These are phyloP conservation scores for Anhinga anhinga DNA, from an alignment of 2,113 vertebrate genomes.

Conservation along the genomic window DNA sequence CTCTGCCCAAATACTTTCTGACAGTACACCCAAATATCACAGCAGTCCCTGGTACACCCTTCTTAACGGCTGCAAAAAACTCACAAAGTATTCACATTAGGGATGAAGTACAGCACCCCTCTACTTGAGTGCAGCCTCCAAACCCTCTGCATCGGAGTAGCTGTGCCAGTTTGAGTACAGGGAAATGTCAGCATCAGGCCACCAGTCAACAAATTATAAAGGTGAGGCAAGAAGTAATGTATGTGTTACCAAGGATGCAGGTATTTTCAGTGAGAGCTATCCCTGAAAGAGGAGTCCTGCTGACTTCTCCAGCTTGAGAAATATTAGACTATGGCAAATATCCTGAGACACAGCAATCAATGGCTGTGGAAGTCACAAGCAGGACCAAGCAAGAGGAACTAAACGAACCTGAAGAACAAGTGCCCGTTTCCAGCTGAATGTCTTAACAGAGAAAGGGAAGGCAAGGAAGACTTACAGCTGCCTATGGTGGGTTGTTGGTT, in stretches of 20 bases:
- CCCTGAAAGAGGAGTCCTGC: neutral
- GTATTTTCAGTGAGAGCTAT: neutral
- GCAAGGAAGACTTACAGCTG: neutral
- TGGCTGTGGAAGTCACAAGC: neutral
- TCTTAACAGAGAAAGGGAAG: neutral
- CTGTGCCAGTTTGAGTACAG: neutral
- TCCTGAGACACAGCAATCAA: neutral
- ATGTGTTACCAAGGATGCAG: neutral
- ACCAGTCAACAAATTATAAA: neutral
- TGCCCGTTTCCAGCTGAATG: neutral
- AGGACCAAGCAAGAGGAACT: neutral
- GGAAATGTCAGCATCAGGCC: neutral
- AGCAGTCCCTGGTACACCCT: neutral
- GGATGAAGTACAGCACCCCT: neutral
- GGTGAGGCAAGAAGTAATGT: neutral
- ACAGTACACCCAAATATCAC: neutral
- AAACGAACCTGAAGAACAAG: neutral
- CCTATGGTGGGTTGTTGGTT: neutral
- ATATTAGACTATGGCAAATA: neutral
- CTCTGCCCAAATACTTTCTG: neutral
- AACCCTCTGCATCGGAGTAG: neutral
- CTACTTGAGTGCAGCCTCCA: neutral
- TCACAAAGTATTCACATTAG: accelerated
- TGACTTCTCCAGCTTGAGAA: neutral
- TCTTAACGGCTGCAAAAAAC: neutral